Base-by-base conservation (phyloP, 2,888 invertebrate species). In the Rhamnusium bicolor region DNA sequence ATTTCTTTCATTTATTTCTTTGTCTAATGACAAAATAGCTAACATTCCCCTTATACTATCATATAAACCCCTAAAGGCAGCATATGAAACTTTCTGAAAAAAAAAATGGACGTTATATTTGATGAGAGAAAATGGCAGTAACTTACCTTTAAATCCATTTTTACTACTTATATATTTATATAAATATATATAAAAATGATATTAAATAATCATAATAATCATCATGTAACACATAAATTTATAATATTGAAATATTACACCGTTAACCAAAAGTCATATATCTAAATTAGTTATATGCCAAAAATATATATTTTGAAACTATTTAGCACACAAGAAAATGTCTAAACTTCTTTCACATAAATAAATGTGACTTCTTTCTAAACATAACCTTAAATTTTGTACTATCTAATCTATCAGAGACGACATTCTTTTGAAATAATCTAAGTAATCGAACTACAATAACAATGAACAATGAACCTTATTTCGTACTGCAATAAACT, bases 21-120 rank as follows among this genome's bases (percentile, higher is more conserved):
- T 94, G 88, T 95, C 95, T 87, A 96, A 91, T 86, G 93, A 93
- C 85, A 94, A 92, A 78, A 96, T 90, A 69, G 94, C 92, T 16
- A 93, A 90, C 82, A 94, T 92, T 77, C 96, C 96, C 83, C 92
- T 92, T 78, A 95, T 90, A 87, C 96, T 96, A 87, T 96, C 96
- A 84, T 92, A 90, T 75, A 94, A 89, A 5, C 96, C 96, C 86
- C 92, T 92, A 81, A 92, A 90, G 81, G 94, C 88, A 71, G 93
- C 92, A 83, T 90, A 88, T 72, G 91, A 87, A 86, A 93, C 91
- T 85, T 90, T 91, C 94, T 94, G 88, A 81, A 91, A 1, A 54
- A 2, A 24, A 46, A 40, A 21, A 27, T 32, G 12, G n/a, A 40
- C n/a, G 61, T 18, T 40, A 40, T 8, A 27, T 49, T 49, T n/a